Percentiles rank a stretch among this genome's conserved stretches.
Evolutionary conservation across 2,888 invertebrate species (phyloP).

Genomic region (Thymelicus acteon): DNA sequence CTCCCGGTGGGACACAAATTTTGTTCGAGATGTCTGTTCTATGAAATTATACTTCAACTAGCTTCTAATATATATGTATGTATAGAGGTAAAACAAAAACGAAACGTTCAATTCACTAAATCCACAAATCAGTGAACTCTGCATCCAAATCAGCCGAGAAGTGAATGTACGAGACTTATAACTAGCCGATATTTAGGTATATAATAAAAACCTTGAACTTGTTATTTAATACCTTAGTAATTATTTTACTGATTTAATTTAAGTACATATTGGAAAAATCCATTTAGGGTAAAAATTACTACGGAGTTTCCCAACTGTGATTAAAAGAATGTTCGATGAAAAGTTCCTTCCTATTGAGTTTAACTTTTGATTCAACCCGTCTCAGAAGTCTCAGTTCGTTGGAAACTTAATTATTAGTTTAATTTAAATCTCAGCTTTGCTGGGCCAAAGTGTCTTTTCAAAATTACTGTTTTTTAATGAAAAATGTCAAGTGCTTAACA

Average conservation of each 20-base stretch:
- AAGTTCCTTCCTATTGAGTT: conserved; percentile 20
- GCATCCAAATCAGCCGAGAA: too few species aligned
- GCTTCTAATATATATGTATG: too few species aligned
- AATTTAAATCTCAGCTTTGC: conserved; percentile 22
- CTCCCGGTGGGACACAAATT: too few species aligned
- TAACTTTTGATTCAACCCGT: conserved; percentile 24
- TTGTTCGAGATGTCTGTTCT: too few species aligned
- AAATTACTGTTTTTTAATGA: conserved; percentile 10
- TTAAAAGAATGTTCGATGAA: conserved; percentile 24
- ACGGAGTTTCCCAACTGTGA: neutral
- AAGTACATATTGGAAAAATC: neutral
- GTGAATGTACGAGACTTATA: too few species aligned
- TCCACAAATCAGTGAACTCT: too few species aligned
- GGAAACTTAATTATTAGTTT: conserved; percentile 34
- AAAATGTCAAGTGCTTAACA: conserved; percentile 10
- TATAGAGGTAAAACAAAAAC: too few species aligned
- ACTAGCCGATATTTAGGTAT: neutral
- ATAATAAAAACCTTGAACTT: neutral
- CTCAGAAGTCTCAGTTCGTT: conserved; percentile 25
- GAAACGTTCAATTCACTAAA: too few species aligned
- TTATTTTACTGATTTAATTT: too few species aligned
- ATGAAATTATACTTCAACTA: too few species aligned
- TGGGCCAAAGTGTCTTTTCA: conserved; percentile 15
- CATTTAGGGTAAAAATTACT: neutral
- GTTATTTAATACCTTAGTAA: too few species aligned